Evolutionary conservation across 2,113 vertebrate genomes (phyloP), one percentile per base, ranked within the genome.

Genomic region (Arenaria interpres): DNA sequence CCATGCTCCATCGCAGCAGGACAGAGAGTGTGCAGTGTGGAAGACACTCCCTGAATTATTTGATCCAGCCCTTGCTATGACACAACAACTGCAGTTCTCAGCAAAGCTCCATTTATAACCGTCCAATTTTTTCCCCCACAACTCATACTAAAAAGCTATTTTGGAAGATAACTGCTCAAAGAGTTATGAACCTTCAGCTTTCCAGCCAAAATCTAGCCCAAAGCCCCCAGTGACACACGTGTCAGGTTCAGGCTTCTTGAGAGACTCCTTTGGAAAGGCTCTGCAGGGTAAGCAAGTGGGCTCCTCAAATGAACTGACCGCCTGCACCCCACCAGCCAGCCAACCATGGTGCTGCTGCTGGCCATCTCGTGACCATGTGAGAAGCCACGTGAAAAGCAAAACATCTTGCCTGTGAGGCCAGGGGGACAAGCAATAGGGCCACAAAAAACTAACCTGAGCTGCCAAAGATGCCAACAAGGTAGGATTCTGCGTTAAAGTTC

Each of bases 281-380:
- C 45, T 51, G 13, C 33, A 53, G 85, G 30, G 28, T 53, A 68
- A 14, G 32, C n/a, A 63, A 45, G 16, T 2, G 10, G 63, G 32
- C 4, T 93, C 15, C 73, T 54, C 64, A 80, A 43, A 60, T 2
- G 5, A 86, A 20, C 12, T 2, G 5, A 63, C 27, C 0, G 0
- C 12, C 27, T 85, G 51, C 62, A 72, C 12, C 30, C 53, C 43
- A 57, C 25, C 51, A 85, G 66, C 12, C 62, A 71, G 18, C 9
- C 10, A 1, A 22, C 45, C 11, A 4, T 2, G 23, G 5, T 48
- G 59, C 53, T 77, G 75, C 71, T 83, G 66, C 57, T 64, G 90
- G 39, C 39, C 22, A 28, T 25, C 59, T 51, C 28, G 28, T 1
- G 4, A 35, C 35, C 35, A 41, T 0, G 4, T 28, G 48, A 85